Percentiles rank a stretch among this genome's conserved stretches.
Conservation (phyloP, 2,113 vertebrate genomes). For the Percina caprodes region DNA sequence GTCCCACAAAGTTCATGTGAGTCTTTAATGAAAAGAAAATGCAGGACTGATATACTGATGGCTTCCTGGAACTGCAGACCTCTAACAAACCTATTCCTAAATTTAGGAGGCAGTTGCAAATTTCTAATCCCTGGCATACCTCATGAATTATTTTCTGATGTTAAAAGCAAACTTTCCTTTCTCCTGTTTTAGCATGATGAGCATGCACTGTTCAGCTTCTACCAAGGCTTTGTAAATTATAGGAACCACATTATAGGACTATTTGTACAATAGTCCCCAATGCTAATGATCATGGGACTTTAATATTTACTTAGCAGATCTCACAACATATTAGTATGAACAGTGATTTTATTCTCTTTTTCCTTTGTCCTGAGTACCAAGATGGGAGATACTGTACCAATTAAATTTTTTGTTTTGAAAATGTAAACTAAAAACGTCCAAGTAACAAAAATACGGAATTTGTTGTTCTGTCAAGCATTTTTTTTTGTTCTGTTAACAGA, state of each 20-base stretch:
- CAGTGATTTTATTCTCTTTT: neutral
- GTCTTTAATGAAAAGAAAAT: neutral
- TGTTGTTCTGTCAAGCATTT: neutral
- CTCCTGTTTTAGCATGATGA: neutral
- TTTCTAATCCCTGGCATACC: neutral
- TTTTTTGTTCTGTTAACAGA: constrained; percentile 79
- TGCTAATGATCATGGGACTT: neutral
- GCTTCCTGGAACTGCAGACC: neutral
- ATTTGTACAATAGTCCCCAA: neutral
- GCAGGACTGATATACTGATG: neutral
- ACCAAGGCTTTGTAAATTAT: neutral
- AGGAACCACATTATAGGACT: too few species aligned
- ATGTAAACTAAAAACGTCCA: neutral
- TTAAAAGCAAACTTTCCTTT: neutral
- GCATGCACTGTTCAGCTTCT: neutral
- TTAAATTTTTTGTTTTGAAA: neutral
- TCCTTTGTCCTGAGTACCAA: neutral
- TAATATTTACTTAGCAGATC: neutral
- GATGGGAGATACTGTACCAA: neutral
- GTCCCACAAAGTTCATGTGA: neutral
- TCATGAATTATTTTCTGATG: neutral
- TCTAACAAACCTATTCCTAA: constrained; percentile 1
- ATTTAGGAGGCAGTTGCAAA: neutral
- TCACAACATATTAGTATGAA: neutral
- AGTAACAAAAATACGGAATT: neutral